Percentiles rank a stretch among this genome's conserved stretches.
phyloP scores from a whole-genome alignment of 2,888 invertebrate genomes.

The Aphrophora alni region DNA sequence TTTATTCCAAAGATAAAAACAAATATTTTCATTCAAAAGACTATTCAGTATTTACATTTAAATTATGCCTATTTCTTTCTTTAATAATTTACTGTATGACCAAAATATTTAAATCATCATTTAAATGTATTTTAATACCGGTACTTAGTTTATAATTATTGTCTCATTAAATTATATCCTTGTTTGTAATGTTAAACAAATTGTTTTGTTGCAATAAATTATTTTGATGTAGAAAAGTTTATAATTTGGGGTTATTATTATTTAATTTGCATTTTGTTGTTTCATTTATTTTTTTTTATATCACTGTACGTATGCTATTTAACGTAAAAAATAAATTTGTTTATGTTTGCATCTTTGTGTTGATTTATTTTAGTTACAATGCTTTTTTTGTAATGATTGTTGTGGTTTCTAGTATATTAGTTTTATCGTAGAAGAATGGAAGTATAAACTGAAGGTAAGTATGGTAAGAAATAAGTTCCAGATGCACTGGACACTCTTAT shows the following conservation, averaged over 20 bases:
- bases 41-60: no score
- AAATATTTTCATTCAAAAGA: no score
- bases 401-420: not conserved
- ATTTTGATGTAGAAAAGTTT: not conserved
- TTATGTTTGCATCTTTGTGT: conserved; percentile 37
- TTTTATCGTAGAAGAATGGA: not conserved
- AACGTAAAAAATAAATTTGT: conserved; percentile 30
- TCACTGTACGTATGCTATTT: not conserved
- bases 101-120: not conserved
- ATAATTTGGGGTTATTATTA: not conserved
- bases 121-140: not conserved
- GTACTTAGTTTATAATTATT: not conserved
- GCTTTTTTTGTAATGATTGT: not conserved
- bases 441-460: not conserved
- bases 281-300: not conserved
- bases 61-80: no score
- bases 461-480: no score
- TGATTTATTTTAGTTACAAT: conserved; percentile 4
- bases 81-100: not conserved
- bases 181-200: not conserved
- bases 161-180: not conserved
- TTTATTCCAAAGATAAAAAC: no score
- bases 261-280: conserved; percentile 1
- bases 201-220: not conserved
- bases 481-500: no score